Percentiles rank a stretch among this genome's conserved stretches.
Evolutionary conservation across 2,888 invertebrate genomes (phyloP).

Genomic region (Heliconius cydno): DNA sequence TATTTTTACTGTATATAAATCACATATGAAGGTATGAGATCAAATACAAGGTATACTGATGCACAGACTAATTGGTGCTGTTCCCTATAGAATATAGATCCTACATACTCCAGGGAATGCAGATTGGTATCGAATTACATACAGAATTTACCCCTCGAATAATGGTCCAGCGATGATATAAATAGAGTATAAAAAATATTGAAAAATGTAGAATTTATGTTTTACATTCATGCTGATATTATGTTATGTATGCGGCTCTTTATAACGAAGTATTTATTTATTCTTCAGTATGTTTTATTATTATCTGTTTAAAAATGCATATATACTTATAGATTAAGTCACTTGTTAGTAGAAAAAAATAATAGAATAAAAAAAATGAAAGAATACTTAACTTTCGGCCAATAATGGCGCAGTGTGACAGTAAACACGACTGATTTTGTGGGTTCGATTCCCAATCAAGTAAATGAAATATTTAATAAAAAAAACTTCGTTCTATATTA

Average conservation of each 20-base stretch:
- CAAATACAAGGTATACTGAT: neutral
- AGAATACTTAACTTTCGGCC: too few relatives aligned
- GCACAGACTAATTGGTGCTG: conserved; percentile 20
- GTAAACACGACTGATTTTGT: too few relatives aligned
- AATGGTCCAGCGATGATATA: neutral
- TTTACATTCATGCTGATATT: neutral
- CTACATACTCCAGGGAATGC: neutral
- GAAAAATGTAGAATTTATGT: neutral
- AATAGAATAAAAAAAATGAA: too few relatives aligned
- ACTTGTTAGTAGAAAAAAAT: too few relatives aligned
- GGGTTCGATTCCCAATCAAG: too few relatives aligned
- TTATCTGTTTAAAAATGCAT: too few relatives aligned
- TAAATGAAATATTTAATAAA: too few relatives aligned
- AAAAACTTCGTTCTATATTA: too few relatives aligned
- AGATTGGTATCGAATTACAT: conserved; percentile 18
- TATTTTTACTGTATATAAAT: neutral
- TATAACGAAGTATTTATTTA: neutral
- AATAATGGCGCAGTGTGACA: too few relatives aligned
- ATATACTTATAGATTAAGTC: too few relatives aligned
- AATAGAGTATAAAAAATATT: conserved; percentile 2
- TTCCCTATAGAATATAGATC: neutral
- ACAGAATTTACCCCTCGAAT: conserved; percentile 14
- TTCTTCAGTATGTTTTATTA: too few relatives aligned
- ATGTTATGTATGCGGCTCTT: neutral
- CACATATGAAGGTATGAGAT: neutral